Evolutionary conservation across 2,113 vertebrate genomes (phyloP).

Genomic region (Megalops atlanticus): DNA sequence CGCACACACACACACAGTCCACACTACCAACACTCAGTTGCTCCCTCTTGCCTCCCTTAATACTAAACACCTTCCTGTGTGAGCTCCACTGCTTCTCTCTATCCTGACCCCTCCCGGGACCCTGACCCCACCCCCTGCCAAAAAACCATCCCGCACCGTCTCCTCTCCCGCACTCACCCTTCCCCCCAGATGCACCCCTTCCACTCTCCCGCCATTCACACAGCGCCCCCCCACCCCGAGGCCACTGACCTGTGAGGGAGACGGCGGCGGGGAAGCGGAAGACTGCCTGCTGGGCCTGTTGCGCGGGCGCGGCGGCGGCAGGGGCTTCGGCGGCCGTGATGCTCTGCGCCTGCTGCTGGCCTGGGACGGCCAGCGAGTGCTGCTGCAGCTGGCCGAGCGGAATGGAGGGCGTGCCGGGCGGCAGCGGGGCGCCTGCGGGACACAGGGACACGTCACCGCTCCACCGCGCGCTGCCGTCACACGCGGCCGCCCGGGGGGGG

Average conservation of each 20-base stretch:
- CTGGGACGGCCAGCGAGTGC: slow-evolving; percentile 73
- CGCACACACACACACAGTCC: no score
- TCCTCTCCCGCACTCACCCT: no score
- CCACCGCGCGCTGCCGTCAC: not conserved
- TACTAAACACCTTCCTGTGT: no score
- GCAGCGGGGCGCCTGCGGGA: slow-evolving; percentile 74
- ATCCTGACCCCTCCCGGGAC: no score
- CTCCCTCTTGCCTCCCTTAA: no score
- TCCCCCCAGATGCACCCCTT: no score
- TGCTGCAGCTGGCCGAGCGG: slow-evolving; percentile 78
- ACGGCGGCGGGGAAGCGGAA: slow-evolving; percentile 75
- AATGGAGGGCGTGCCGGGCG: slow-evolving; percentile 74
- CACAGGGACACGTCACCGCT: slow-evolving; percentile 12
- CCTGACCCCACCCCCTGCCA: no score
- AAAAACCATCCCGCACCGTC: no score
- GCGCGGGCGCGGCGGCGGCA: slow-evolving; percentile 50
- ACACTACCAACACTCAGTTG: no score
- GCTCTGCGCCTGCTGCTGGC: slow-evolving; percentile 57
- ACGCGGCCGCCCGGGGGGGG: no score
- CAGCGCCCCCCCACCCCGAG: not conserved
- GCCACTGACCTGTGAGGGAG: slow-evolving; percentile 74
- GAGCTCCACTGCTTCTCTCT: no score
- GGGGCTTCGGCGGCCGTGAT: slow-evolving; percentile 43
- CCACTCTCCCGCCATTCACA: no score
- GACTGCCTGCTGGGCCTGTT: slow-evolving; percentile 71